These are phyloP conservation scores for Phylloscopus trochiloides DNA, from an alignment of 2,113 vertebrate species.

Conservation along the genomic window DNA sequence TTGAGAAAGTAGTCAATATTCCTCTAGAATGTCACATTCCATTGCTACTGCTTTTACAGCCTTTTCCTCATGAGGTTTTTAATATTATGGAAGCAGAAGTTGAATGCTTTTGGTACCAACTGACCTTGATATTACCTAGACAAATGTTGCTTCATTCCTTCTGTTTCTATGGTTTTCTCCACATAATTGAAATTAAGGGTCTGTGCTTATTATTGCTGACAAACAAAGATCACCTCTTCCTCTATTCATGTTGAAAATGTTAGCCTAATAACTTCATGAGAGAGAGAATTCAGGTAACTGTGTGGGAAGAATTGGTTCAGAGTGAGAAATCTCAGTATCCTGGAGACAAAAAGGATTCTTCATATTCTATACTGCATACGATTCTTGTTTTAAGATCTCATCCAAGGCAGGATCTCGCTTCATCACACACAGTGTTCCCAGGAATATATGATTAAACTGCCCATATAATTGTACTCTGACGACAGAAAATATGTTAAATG, in stretches of 20 bases:
- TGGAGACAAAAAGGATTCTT: neutral
- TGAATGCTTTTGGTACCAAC: neutral
- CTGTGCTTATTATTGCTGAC: neutral
- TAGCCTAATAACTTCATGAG: neutral
- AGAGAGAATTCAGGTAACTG: neutral
- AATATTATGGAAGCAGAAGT: neutral
- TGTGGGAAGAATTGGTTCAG: neutral
- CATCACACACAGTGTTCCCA: neutral
- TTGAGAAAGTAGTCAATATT: neutral
- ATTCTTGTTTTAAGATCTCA: neutral
- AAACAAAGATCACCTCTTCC: neutral
- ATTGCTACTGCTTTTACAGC: neutral
- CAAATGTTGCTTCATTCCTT: neutral
- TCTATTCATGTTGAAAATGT: neutral
- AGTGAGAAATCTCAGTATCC: neutral
- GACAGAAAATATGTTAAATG: neutral
- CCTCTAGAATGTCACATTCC: neutral
- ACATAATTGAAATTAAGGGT: neutral
- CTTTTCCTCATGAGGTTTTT: neutral
- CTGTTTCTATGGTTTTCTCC: neutral
- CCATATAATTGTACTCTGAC: neutral
- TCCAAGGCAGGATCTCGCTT: neutral
- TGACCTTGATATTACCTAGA: neutral
- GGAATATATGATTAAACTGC: constrained; percentile 8
- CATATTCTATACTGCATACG: neutral